These are phyloP conservation scores for Drosophila setosimentum DNA, from an alignment of 2,888 invertebrate species.

Conservation along the genomic window DNA sequence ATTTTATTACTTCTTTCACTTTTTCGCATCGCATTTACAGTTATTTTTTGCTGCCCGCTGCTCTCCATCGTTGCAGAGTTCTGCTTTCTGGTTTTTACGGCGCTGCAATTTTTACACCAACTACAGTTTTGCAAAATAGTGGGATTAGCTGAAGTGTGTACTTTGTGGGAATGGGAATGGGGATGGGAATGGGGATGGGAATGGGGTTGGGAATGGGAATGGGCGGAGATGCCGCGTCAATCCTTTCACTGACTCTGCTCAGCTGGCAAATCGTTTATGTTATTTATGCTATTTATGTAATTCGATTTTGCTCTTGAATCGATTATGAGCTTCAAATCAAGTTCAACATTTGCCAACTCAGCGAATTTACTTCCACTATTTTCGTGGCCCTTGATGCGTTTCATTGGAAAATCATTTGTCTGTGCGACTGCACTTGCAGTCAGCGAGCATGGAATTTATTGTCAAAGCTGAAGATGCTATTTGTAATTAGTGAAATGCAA, in stretches of 20 bases:
- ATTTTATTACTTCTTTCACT: conserved; percentile 80
- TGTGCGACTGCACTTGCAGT: neutral
- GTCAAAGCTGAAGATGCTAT: neutral
- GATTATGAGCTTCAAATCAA: conserved; percentile 27
- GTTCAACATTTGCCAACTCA: conserved; percentile 8
- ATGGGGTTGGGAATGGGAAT: neutral
- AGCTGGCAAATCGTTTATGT: conserved; percentile 38
- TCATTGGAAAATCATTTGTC: neutral
- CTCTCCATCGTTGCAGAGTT: neutral
- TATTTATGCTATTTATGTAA: conserved; percentile 1
- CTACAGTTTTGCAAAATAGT: conserved; percentile 31
- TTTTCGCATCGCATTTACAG: conserved; percentile 36
- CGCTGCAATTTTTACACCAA: conserved; percentile 34
- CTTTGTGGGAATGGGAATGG: no score
- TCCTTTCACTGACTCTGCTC: conserved; percentile 12
- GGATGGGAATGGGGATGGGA: neutral
- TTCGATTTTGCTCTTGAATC: conserved; percentile 41
- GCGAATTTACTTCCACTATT: conserved; percentile 2
- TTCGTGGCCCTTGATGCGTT: neutral
- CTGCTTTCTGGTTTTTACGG: conserved; percentile 5
- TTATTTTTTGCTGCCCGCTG: conserved; percentile 20
- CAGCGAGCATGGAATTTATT: neutral
- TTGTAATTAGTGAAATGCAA: neutral
- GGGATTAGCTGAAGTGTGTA: conserved; percentile 1
- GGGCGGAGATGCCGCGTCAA: neutral